A percentile compares a stretch with the other conserved stretches of the same genome.
Evolutionary conservation across 1,140 invertebrate species (phyloP).

Genomic region (Cyphomyrmex costatus): DNA sequence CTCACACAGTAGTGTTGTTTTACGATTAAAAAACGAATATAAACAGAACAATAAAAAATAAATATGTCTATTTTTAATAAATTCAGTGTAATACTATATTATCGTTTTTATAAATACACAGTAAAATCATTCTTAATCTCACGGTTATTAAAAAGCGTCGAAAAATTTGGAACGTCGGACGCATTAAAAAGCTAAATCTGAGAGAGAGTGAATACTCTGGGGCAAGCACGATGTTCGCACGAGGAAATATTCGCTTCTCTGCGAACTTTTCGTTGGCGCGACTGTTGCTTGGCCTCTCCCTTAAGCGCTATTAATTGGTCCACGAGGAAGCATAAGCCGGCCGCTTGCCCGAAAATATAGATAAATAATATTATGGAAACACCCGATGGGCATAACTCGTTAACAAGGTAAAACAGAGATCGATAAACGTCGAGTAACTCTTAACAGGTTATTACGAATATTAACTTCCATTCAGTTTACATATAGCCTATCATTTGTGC

Average conservation of each 20-base stretch:
- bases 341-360: conserved; percentile 41
- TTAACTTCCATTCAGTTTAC: conserved; percentile 19
- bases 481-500: background rate
- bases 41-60: background rate
- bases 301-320: conserved; percentile 61
- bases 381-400: conserved; percentile 31
- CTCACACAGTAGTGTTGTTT: too few relatives aligned
- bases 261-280: conserved; percentile 32
- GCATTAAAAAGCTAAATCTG: conserved; percentile 16
- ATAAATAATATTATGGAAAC: conserved; percentile 33
- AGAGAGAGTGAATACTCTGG: background rate
- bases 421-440: conserved; percentile 32
- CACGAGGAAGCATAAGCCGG: conserved; percentile 41
- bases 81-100: background rate
- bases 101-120: background rate
- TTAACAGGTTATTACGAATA: conserved; percentile 7
- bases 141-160: background rate
- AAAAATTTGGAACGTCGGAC: background rate
- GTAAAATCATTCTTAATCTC: background rate
- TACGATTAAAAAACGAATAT: background rate
- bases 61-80: background rate
- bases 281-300: background rate
- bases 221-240: background rate
- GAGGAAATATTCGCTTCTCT: conserved; percentile 11
- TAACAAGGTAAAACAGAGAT: conserved; percentile 38